Conservation (phyloP, 2,888 invertebrate species). For the Blastobasis adustella region DNA sequence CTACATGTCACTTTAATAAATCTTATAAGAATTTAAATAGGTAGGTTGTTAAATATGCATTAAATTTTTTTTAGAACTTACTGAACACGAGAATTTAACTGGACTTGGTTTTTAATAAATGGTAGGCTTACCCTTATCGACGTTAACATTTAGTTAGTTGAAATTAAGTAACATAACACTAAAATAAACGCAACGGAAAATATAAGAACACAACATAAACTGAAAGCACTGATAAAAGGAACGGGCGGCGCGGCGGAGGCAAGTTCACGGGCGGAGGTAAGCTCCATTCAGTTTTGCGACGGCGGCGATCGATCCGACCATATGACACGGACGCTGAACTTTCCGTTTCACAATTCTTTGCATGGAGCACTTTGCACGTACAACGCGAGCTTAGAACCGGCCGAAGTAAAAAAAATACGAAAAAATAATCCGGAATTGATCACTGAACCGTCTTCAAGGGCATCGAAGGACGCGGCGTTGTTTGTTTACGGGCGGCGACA, state of each 20-base stretch:
- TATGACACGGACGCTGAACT: slow-evolving; percentile 49
- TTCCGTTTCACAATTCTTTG: slow-evolving; percentile 53
- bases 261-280: slow-evolving; percentile 29
- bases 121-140: too few relatives aligned
- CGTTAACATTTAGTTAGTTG: too few relatives aligned
- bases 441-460: slow-evolving; percentile 25
- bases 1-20: too few relatives aligned
- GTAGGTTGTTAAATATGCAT: too few relatives aligned
- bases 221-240: background rate
- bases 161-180: too few relatives aligned
- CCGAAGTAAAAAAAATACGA: too few relatives aligned
- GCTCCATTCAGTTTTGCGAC: slow-evolving; percentile 44
- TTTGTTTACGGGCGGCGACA: slow-evolving; percentile 46
- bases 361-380: slow-evolving; percentile 24
- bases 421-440: background rate
- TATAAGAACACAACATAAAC: background rate
- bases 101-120: too few relatives aligned
- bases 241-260: slow-evolving; percentile 8
- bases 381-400: too few relatives aligned
- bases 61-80: too few relatives aligned
- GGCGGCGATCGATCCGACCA: slow-evolving; percentile 48
- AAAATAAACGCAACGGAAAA: too few relatives aligned
- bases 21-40: too few relatives aligned
- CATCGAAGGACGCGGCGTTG: slow-evolving; percentile 36
- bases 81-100: too few relatives aligned